phyloP scores from a whole-genome alignment of 1,140 invertebrate genomes.

The Drosophila orosa region DNA sequence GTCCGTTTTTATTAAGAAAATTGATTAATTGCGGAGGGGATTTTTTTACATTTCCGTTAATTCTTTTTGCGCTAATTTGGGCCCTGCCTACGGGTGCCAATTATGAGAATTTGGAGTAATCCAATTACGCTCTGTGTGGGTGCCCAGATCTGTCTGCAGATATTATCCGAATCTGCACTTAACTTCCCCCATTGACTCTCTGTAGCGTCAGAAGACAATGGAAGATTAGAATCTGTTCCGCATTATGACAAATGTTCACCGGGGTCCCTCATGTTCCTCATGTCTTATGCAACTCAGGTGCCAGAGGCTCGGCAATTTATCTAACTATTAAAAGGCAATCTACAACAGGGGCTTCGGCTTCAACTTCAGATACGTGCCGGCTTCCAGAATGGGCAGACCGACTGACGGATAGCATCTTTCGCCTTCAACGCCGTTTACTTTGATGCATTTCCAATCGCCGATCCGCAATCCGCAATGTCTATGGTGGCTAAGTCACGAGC shows the following conservation, averaged over 20 bases:
- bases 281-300: conserved; percentile 71
- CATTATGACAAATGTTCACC: conserved; percentile 73
- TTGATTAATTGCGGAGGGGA: conserved; percentile 64
- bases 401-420: conserved; percentile 67
- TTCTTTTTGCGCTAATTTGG: conserved; percentile 66
- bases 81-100: conserved; percentile 52
- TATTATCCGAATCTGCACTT: conserved; percentile 21
- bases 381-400: conserved; percentile 33
- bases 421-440: conserved; percentile 56
- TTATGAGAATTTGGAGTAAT: conserved; percentile 52
- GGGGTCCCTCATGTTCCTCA: conserved; percentile 1
- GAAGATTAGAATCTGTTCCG: conserved; percentile 57
- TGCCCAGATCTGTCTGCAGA: conserved; percentile 20
- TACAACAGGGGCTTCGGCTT: conserved; percentile 40
- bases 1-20: conserved; percentile 62
- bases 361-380: conserved; percentile 58
- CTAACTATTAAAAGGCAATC: conserved; percentile 67
- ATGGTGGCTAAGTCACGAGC: conserved; percentile 57
- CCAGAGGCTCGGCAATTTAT: conserved; percentile 48
- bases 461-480: conserved; percentile 36
- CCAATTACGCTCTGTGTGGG: conserved; percentile 35
- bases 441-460: conserved; percentile 54
- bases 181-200: background rate
- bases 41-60: conserved; percentile 52
- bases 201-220: conserved; percentile 4